Base-by-base conservation (phyloP, 2,888 invertebrate genomes). In the Adelognathus sp. region DNA sequence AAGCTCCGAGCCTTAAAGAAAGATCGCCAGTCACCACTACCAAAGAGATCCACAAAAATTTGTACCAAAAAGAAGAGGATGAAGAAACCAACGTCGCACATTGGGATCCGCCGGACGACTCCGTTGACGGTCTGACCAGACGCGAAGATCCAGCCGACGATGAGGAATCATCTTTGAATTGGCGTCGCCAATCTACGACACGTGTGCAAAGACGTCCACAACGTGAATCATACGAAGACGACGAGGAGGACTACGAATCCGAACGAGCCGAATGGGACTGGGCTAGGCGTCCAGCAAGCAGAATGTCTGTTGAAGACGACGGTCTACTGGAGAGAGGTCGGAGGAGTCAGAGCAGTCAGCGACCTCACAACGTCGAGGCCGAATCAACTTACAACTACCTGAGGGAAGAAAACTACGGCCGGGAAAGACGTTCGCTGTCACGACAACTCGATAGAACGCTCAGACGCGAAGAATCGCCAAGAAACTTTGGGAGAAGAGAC, bases 401-500 rank as follows among this genome's bases (percentile, higher is more conserved):
- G 11, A 73, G 60, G 1, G 83, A 82, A 7, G 82, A 84, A 1
- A 77, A 81, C 11, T 14, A 66, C 14, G 81, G 72, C 50, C 81
- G 80, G 3, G 78, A 74, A 2, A 82, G 86, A 52, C 83, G 87
- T 18, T 86, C 87, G 6, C 36, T 71, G 7, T 83, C 86, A 3
- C 81, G 80, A 24, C 81, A 81, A 27, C 36, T 46, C 0, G 82
- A 82, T 2, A 41, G 71, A 21, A 69, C n/a, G 1, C 11, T 50
- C 0, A 58, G 58, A 14, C 21, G 50, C 24, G 70, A 71, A 2
- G 83, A 84, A 33, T 72, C 80, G 41, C 33, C 36, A 0, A 58
- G 73, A 29, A 56, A 63, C 41, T 50, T 56, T 14, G 9, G 63
- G 60, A 74, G 67, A 67, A 52, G 82, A 58, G 79, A 82, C 67